Conservation (phyloP, 2,797 vertebrate species). For the Apogon hyalosoma region DNA sequence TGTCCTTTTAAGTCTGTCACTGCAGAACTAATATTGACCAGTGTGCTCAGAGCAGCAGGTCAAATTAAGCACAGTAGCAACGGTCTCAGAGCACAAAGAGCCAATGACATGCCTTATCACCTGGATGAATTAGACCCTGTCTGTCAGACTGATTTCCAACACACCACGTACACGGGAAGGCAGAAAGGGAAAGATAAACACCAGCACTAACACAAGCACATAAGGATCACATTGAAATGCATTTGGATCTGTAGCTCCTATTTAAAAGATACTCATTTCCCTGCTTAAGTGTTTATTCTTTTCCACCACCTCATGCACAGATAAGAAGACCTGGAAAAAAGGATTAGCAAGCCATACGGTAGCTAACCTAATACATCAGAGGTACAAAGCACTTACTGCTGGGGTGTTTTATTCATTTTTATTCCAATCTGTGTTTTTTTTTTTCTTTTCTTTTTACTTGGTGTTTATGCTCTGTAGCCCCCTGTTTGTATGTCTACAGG, state of each 20-base stretch:
- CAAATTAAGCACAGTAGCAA: conserved; percentile 78
- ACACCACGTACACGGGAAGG: conserved; percentile 13
- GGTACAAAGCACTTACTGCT: background rate
- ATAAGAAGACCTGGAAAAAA: conserved; percentile 12
- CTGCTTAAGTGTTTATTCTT: conserved; percentile 11
- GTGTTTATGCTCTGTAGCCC: no score
- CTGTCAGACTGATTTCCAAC: conserved; percentile 69
- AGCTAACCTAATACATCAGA: background rate
- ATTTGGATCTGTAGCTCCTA: background rate
- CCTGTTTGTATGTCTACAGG: no score
- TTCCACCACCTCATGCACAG: background rate
- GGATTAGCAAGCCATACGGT: conserved; percentile 3
- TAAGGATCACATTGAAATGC: no score
- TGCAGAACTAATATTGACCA: conserved; percentile 85
- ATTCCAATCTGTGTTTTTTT: no score
- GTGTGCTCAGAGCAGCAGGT: conserved; percentile 56
- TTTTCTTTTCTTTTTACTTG: no score
- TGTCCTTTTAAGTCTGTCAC: conserved; percentile 70
- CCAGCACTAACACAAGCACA: background rate
- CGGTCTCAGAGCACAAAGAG: conserved; percentile 67
- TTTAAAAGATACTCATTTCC: conserved; percentile 5
- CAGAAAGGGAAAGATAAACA: background rate
- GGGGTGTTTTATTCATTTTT: background rate
- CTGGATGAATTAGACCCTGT: conserved; percentile 73
- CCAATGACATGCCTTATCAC: conserved; percentile 81